Base-by-base conservation (phyloP, 2,888 invertebrate species). In the Cephus pygmeus region DNA sequence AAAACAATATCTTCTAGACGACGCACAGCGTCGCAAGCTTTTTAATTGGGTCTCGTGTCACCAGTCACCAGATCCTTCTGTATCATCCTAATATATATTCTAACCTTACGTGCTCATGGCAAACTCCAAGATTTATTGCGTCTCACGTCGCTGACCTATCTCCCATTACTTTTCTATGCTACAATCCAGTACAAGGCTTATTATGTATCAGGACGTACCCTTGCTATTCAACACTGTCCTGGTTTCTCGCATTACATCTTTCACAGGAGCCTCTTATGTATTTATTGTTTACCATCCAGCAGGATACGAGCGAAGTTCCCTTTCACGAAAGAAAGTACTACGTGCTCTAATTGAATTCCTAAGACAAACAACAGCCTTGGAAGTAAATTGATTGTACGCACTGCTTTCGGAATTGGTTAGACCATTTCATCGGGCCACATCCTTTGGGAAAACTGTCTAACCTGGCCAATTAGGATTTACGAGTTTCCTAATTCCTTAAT, bases 31-130 rank as follows among this genome's bases (percentile, higher is more conserved):
- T 56, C 15, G 23, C 56, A 56, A 82, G 81, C 78, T 81, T 83
- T 84, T 83, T 86, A 87, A 87, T 87, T 86, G 83, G 85, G 81
- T 81, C 79, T 83, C 83, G 40, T 76, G 80, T 82, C 80, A 76
- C 79, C 74, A 80, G 85, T 82, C 79, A 85, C 82, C 80, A 76
- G 86, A 86, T 81, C 76, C 69, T 56, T 56, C 56, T 69, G 23
- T 69, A 75, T 33, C 75, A 30, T 40, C 11, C 69, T 75, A 75
- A 77, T 77, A 71, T 71, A 71, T 34, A 34, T 71, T 34, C 71
- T 33, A 71, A 4, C 71, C 71, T 71, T 71, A 12, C 71, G 71
- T 71, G 34, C 71, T 31, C 31, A 34, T 71, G 71, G 12, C 71
- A 71, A 23, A 31, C 71, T 31, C 31, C 12, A 31, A 34, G 31